Evolutionary conservation across 2,113 vertebrate species (phyloP).

Genomic region (Melanerpes formicivorus): DNA sequence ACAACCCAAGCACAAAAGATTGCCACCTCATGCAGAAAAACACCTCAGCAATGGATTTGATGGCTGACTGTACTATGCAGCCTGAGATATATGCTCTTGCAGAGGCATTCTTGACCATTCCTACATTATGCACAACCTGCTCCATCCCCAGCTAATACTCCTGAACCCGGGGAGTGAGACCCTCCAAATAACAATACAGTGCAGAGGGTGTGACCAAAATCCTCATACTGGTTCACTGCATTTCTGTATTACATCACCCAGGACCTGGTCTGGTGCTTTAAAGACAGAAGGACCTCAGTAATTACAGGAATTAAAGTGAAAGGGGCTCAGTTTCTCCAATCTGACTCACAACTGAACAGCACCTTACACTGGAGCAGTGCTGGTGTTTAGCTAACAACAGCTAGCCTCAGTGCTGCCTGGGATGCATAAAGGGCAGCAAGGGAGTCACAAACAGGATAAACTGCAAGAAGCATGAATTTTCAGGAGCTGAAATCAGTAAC

Average conservation of each 20-base stretch:
- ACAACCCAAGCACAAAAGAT: background rate
- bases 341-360: background rate
- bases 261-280: background rate
- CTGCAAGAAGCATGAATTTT: background rate
- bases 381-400: background rate
- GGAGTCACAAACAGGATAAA: background rate
- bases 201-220: background rate
- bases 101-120: background rate
- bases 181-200: background rate
- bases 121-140: background rate
- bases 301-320: background rate
- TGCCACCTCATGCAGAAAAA: slow-evolving; percentile 34
- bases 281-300: background rate
- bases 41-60: background rate
- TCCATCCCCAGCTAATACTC: background rate
- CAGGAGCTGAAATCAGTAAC: background rate
- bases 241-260: background rate
- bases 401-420: background rate
- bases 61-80: background rate
- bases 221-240: background rate
- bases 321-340: background rate
- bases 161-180: background rate
- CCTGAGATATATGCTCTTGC: background rate
- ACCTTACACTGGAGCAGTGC: background rate
- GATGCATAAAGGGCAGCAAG: background rate